These are phyloP conservation scores for Gymnothorax javanicus DNA, from an alignment of 2,797 vertebrate species.

Conservation along the genomic window DNA sequence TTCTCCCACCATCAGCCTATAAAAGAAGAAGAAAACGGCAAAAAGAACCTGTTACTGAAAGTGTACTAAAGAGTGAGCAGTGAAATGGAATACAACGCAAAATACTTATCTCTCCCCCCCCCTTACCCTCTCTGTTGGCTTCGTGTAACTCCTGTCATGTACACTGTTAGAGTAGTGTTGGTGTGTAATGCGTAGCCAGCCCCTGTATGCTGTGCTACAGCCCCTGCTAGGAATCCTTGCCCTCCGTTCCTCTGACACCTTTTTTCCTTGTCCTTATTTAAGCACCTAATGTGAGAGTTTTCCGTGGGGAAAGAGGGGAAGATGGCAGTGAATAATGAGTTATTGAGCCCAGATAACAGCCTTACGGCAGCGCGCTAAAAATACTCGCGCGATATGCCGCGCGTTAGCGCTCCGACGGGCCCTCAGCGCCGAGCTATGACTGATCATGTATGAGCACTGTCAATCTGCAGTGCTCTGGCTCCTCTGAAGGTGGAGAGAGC, in stretches of 20 bases:
- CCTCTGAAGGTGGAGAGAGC: slow-evolving; percentile 5
- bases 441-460: slow-evolving; percentile 26
- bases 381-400: slow-evolving; percentile 16
- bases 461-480: not conserved
- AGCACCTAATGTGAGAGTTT: slow-evolving; percentile 10
- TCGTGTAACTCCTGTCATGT: not conserved
- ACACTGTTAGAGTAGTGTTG: not conserved
- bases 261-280: slow-evolving; percentile 22
- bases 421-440: not conserved
- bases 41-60: no score
- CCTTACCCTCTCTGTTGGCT: not conserved
- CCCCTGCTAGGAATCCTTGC: not conserved
- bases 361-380: slow-evolving; percentile 23
- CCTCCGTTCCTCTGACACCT: not conserved
- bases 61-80: no score
- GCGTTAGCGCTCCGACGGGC: slow-evolving; percentile 1
- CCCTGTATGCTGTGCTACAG: not conserved
- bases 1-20: no score
- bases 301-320: slow-evolving; percentile 16
- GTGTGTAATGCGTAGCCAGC: not conserved
- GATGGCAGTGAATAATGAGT: slow-evolving; percentile 28
- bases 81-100: no score
- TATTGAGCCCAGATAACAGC: slow-evolving; percentile 25
- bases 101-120: no score
- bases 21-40: no score